Base-by-base conservation (phyloP, 2,797 vertebrate genomes). In the Agapornis canus region DNA sequence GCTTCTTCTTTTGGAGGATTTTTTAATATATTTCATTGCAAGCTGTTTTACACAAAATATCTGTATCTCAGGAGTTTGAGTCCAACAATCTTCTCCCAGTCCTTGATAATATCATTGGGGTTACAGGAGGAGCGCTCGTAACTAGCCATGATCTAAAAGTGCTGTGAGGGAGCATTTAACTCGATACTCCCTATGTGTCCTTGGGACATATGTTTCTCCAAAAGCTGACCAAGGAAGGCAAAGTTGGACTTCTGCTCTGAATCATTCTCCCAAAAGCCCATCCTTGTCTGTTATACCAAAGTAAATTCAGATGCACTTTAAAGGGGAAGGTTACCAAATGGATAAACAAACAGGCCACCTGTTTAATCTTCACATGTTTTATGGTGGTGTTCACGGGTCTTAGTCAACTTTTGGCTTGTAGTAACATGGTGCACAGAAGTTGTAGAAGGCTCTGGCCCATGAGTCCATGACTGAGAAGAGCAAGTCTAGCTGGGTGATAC, bases 1-100 rank as follows among this genome's bases (percentile, higher is more conserved):
- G 1, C 9, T 18, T 17, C 3, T 63, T 83, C 2, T 48, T 17
- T 42, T n/a, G 4, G 11, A 3, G 5, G 1, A 2, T 5, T 54
- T 69, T 54, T 9, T 2, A 57, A 35, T 57, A 11, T 35, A 35
- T 57, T 57, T 35, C n/a, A 25, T 57, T 14, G 2, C 9, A 10
- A 23, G 2, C 5, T 75, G 13, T 56, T 92, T 56, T 52, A 69
- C 26, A 35, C 47, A 23, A 84, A 78, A 79, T 57, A 25, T 8
- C 26, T 49, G 0, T 57, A 56, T 35, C 48, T 91, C 37, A 49
- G 12, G 39, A 57, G 49, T 90, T 68, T 31, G 10, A 19, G 25
- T 68, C 8, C 16, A 57, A 15, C 17, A 39, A 14, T 60, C 31
- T 68, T 52, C 8, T 12, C 9, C 2, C 9, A 43, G 29, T 9